Evolutionary conservation across 2,888 invertebrate genomes (phyloP), one percentile per base, ranked within the genome.

Genomic region (Tribolium freemani): DNA sequence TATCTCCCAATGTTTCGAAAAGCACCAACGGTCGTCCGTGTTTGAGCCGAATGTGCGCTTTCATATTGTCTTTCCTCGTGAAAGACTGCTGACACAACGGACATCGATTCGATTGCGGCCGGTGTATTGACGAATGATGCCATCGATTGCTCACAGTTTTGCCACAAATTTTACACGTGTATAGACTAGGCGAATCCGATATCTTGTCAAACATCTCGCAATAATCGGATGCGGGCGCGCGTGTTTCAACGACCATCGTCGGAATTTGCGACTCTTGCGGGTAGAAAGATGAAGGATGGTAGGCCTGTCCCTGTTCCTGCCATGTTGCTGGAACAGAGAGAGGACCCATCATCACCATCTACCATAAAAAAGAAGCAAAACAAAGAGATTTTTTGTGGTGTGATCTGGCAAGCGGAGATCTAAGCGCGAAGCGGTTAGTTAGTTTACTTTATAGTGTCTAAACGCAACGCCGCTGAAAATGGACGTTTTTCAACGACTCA

Each of bases 81-180:
- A 92, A 88, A 67, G 89, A 88, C 76, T 90, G 90, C 53, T 89
- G 89, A 84, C 91, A 91, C 79, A 90, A 85, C 2, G 91, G 91
- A 78, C 91, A 91, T 80, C 88, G 89, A 83, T 90, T 90, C 79
- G 89, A 89, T 80, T 90, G 90, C 10, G 91, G 91, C 77, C 89
- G 89, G 83, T 91, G 92, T 38, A 90, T 90, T 83, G 91, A 90
- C 85, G 91, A 87, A 82, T 91, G 91, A 82, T 92, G 91, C 89
- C 92, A 91, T 81, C 91, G 87, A 86, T 91, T 91, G 82, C 88
- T 90, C 77, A 92, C 92, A 75, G 88, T 88, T 87, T 92, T 92
- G 74, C 91, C 90, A 86, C 92, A 92, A 77, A 90, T 84, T 76
- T 87, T 87, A 87, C 92, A 93, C 78, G 88, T 87, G 84, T 89